Conservation (phyloP, 1,140 invertebrate species). For the Streblospio benedicti region DNA sequence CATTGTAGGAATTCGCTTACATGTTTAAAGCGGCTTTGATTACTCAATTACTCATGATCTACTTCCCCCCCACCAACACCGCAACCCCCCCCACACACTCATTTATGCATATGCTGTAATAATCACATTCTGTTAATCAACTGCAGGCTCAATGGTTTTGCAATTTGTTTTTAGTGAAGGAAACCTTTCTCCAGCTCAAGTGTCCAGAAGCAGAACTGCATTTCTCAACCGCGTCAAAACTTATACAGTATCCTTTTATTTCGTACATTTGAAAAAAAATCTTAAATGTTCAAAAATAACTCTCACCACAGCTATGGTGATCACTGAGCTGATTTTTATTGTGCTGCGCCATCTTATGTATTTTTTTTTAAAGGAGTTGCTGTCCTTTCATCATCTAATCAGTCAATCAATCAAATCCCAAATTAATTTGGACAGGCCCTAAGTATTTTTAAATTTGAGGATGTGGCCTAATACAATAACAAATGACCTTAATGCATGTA, state of each 20-base stretch:
- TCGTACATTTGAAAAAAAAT: background rate
- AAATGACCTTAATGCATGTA: conserved; percentile 15
- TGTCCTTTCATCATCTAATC: background rate
- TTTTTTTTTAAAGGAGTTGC: background rate
- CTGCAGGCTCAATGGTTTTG: no score
- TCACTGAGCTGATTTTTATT: background rate
- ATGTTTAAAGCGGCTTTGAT: no score
- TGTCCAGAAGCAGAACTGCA: conserved; percentile 5
- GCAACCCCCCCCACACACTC: no score
- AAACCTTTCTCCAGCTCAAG: no score
- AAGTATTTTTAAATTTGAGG: conserved; percentile 3
- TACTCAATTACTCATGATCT: no score
- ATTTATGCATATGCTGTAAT: no score
- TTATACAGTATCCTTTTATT: conserved; percentile 18
- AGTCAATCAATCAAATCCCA: background rate
- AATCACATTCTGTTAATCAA: no score
- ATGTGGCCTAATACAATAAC: conserved; percentile 12
- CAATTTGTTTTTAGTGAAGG: no score
- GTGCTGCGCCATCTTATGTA: conserved; percentile 2
- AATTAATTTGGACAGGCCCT: background rate
- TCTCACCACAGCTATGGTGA: background rate
- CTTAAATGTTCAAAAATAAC: background rate
- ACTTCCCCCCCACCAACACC: no score
- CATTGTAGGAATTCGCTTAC: no score
- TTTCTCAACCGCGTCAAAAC: conserved; percentile 12